Evolutionary conservation across 2,797 vertebrate species (phyloP).

Genomic region (Percopsis omiscomaycus): DNA sequence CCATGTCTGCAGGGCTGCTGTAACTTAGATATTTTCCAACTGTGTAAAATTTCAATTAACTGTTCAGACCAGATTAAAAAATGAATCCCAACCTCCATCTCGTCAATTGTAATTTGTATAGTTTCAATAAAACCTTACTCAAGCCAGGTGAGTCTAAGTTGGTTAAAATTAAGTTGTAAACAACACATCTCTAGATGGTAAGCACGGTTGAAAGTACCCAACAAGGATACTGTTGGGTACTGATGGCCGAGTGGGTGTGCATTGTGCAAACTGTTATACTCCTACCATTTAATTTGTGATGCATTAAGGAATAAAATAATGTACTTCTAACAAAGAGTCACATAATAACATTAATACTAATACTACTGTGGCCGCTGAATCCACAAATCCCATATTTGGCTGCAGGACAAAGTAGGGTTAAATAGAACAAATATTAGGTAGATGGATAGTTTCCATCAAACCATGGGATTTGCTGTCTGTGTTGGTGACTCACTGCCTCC

Average conservation of each 20-base stretch:
- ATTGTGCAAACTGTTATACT: constrained; percentile 41
- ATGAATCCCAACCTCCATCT: too few relatives aligned
- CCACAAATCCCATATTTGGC: constrained; percentile 27
- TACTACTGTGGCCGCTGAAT: constrained; percentile 1
- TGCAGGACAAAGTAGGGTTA: constrained; percentile 15
- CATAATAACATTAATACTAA: constrained; percentile 1
- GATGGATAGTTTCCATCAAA: constrained; percentile 21
- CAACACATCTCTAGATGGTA: constrained; percentile 3
- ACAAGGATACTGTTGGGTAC: constrained; percentile 6
- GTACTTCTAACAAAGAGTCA: constrained; percentile 34
- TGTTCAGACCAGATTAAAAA: too few relatives aligned
- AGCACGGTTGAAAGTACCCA: constrained; percentile 24
- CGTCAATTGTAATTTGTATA: background rate
- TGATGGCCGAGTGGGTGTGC: constrained; percentile 46
- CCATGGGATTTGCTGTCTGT: constrained; percentile 41
- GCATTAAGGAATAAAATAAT: constrained; percentile 37
- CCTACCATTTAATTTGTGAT: constrained; percentile 36
- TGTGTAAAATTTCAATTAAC: too few relatives aligned
- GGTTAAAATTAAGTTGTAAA: background rate
- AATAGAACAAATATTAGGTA: too few relatives aligned
- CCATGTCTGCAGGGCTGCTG: too few relatives aligned
- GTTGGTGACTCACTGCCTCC: constrained; percentile 48
- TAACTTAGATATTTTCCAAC: too few relatives aligned
- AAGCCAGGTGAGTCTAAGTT: too few relatives aligned
- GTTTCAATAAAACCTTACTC: background rate